Evolutionary conservation across 1,140 invertebrate genomes (phyloP).

Genomic region (fruit fly (Drosophila melanogaster)): DNA sequence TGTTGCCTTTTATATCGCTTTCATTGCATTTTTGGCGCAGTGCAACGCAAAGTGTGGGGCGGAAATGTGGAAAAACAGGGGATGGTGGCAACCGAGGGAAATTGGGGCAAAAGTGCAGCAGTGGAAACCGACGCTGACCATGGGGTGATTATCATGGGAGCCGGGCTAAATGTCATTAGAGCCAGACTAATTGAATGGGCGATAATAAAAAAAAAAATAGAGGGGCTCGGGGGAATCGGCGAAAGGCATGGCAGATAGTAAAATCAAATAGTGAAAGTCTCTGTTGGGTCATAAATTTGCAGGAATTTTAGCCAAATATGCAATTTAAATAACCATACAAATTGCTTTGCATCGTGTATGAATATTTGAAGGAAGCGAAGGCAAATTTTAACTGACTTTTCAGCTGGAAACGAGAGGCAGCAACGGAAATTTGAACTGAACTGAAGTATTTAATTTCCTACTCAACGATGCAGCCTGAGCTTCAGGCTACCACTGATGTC

Average conservation of each 20-base stretch:
- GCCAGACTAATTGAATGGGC: conserved; percentile 48
- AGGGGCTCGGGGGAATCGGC: not conserved
- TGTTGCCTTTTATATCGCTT: conserved; percentile 41
- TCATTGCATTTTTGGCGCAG: conserved; percentile 56
- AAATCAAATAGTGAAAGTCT: conserved; percentile 22
- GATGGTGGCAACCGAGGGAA: conserved; percentile 10
- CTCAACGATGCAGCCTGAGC: conserved; percentile 63
- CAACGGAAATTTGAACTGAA: conserved; percentile 77
- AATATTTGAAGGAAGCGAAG: not conserved
- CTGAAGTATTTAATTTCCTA: conserved; percentile 79
- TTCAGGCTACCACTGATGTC: conserved; percentile 55
- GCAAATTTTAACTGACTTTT: conserved; percentile 55
- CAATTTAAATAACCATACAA: conserved; percentile 49
- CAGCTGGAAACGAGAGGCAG: conserved; percentile 6
- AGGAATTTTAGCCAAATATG: conserved; percentile 43
- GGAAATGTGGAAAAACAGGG: not conserved
- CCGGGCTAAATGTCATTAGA: conserved; percentile 45
- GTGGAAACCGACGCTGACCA: conserved; percentile 7
- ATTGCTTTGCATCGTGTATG: conserved; percentile 20
- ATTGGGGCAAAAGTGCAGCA: conserved; percentile 60
- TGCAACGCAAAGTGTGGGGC: conserved; percentile 19
- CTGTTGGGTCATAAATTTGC: conserved; percentile 36
- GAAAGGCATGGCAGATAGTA: conserved; percentile 2
- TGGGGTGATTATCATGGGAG: conserved; percentile 16
- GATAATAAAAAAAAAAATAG: conserved; percentile 21